Percentiles rank a stretch among this genome's conserved stretches.
Evolutionary conservation across 2,888 invertebrate species (phyloP).

Genomic region (Stictocephala bisonia): DNA sequence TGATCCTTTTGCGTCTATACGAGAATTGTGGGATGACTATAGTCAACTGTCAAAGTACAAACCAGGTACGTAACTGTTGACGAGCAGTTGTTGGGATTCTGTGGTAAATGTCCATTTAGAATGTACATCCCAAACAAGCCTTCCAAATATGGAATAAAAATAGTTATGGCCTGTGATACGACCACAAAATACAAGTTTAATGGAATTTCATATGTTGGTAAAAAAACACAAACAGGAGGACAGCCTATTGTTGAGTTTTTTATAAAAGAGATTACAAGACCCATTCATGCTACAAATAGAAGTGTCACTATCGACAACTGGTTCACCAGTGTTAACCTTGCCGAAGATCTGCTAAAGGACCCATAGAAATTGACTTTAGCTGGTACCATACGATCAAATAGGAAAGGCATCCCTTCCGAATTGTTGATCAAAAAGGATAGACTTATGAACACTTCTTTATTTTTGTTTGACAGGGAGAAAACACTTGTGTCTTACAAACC

Average conservation of each 20-base stretch:
- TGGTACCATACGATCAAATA: not conserved
- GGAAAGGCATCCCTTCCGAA: slow-evolving; percentile 12
- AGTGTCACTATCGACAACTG: slow-evolving; percentile 30
- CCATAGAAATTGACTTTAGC: not conserved
- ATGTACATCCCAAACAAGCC: slow-evolving; percentile 34
- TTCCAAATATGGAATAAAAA: slow-evolving; percentile 27
- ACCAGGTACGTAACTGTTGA: slow-evolving; percentile 17
- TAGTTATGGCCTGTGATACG: slow-evolving; percentile 15
- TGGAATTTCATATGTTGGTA: slow-evolving; percentile 20
- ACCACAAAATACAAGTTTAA: slow-evolving; percentile 17
- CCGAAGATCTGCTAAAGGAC: slow-evolving; percentile 20
- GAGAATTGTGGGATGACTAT: slow-evolving; percentile 18
- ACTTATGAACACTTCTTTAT: slow-evolving; percentile 7
- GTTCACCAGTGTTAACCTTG: slow-evolving; percentile 22
- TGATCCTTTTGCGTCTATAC: slow-evolving; percentile 25
- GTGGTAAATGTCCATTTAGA: slow-evolving; percentile 1
- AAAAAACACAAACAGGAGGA: slow-evolving; percentile 29
- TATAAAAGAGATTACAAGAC: not conserved
- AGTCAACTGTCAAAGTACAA: not conserved
- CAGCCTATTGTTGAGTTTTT: slow-evolving; percentile 18
- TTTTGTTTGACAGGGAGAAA: slow-evolving; percentile 31
- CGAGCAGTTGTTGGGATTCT: slow-evolving; percentile 22
- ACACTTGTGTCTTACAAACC: slow-evolving; percentile 30
- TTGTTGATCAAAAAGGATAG: slow-evolving; percentile 3
- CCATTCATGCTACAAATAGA: slow-evolving; percentile 15